These are phyloP conservation scores for Troglohyphantes excavatus DNA, from an alignment of 2,888 invertebrate species.

Conservation along the genomic window DNA sequence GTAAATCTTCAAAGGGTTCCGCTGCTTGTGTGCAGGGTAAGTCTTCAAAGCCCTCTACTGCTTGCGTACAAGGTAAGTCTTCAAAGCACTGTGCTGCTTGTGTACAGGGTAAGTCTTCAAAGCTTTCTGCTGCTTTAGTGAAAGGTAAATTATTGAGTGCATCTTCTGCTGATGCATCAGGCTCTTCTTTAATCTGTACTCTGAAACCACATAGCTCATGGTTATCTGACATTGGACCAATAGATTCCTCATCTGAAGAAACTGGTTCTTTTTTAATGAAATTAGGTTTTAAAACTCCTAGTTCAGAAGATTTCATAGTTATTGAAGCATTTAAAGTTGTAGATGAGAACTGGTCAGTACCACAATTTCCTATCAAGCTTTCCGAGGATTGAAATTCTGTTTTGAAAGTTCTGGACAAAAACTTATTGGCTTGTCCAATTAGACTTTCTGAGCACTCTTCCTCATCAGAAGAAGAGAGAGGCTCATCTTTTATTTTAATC, in stretches of 20 bases:
- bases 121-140: background rate
- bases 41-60: background rate
- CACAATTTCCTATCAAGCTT: constrained; percentile 15
- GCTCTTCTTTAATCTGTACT: no score
- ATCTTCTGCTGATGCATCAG: no score
- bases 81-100: background rate
- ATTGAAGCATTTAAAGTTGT: background rate
- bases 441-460: background rate
- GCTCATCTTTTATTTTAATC: constrained; percentile 8
- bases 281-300: background rate
- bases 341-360: background rate
- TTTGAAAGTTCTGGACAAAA: background rate
- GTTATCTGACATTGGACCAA: background rate
- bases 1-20: background rate
- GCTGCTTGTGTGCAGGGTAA: background rate
- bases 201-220: background rate
- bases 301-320: background rate
- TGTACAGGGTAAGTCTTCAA: background rate
- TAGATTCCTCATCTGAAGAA: background rate
- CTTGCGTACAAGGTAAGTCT: constrained; percentile 7
- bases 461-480: constrained; percentile 1
- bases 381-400: constrained; percentile 34
- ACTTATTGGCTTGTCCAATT: background rate
- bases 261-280: constrained; percentile 15
- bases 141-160: no score